Evolutionary conservation across 2,888 invertebrate genomes (phyloP).

Genomic region (Artemia sinica): DNA sequence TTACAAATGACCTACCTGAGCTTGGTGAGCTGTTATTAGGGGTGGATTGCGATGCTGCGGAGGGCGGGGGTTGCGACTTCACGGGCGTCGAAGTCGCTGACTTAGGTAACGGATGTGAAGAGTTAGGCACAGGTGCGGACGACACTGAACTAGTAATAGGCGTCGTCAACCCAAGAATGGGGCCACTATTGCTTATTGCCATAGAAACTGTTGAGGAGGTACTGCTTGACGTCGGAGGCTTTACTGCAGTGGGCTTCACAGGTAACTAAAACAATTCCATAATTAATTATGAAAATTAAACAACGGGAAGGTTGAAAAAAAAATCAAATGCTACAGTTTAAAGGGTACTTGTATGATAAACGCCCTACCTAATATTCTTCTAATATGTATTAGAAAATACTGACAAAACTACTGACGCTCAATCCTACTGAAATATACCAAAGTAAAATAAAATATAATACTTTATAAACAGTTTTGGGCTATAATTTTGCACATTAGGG

Average conservation of each 20-base stretch:
- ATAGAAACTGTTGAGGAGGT: constrained; percentile 19
- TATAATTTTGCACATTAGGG: too few relatives aligned
- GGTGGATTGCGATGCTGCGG: constrained; percentile 29
- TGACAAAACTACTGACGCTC: too few relatives aligned
- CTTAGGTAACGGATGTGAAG: constrained; percentile 23
- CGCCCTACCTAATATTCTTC: too few relatives aligned
- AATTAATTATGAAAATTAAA: too few relatives aligned
- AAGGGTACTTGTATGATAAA: too few relatives aligned
- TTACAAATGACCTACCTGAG: constrained; percentile 28
- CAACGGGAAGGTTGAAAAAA: too few relatives aligned
- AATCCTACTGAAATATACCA: too few relatives aligned
- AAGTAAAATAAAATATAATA: too few relatives aligned
- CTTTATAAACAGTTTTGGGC: too few relatives aligned
- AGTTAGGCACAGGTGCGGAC: constrained; percentile 24
- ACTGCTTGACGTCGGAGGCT: constrained; percentile 30
- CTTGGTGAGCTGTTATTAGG: constrained; percentile 36
- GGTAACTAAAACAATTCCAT: constrained; percentile 41
- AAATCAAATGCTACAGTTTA: too few relatives aligned
- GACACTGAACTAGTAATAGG: constrained; percentile 24
- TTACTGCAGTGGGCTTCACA: constrained; percentile 66
- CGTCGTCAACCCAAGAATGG: constrained; percentile 27
- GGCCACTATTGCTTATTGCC: constrained; percentile 26
- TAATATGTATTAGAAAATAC: too few relatives aligned
- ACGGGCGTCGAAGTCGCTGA: constrained; percentile 25
- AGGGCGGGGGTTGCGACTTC: constrained; percentile 24